Evolutionary conservation across 2,113 vertebrate species (phyloP).

Genomic region (Tursiops truncatus): DNA sequence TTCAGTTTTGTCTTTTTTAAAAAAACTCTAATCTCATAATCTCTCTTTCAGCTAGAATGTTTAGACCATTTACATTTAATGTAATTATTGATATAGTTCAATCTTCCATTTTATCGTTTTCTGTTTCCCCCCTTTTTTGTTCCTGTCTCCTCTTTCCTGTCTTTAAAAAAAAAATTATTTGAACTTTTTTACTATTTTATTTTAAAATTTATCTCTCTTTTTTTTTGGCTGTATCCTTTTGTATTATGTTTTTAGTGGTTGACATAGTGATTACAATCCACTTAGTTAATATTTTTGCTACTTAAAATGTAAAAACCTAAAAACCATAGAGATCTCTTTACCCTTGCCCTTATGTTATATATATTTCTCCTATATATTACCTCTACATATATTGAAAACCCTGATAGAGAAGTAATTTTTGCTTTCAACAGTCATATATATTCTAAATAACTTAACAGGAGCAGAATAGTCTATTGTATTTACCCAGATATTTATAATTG

Average conservation of each 20-base stretch:
- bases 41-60: background rate
- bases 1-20: background rate
- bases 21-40: background rate
- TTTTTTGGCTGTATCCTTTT: background rate
- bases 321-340: background rate
- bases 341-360: background rate
- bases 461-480: background rate
- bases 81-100: background rate
- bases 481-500: background rate
- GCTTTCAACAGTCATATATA: background rate
- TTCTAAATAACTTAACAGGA: background rate
- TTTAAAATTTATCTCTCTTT: background rate
- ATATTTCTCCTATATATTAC: background rate
- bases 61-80: background rate
- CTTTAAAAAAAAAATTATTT: background rate
- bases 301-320: background rate
- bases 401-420: background rate
- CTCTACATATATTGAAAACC: background rate
- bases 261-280: background rate
- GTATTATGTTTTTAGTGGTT: background rate
- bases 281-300: background rate
- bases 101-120: background rate
- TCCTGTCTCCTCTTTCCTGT: background rate
- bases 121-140: background rate
- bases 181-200: background rate